A percentile compares a stretch with the other conserved stretches of the same genome.
Conservation (phyloP, 2,113 vertebrate species). For the Pseudopipra pipra region DNA sequence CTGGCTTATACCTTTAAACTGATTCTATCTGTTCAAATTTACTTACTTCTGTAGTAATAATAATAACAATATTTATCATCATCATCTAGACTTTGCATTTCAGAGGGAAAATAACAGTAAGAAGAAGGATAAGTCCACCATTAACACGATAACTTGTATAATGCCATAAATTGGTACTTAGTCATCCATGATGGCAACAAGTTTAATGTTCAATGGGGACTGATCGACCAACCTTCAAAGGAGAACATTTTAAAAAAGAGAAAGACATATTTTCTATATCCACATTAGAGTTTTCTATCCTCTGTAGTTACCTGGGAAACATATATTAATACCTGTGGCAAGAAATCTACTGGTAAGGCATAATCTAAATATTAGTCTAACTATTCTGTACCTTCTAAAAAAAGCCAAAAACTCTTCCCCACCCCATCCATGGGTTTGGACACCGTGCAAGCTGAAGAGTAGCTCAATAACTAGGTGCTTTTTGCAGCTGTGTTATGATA, state of each 20-base stretch:
- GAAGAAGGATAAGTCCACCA: not conserved
- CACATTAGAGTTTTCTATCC: not conserved
- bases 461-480: not conserved
- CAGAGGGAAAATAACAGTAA: not conserved
- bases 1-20: not conserved
- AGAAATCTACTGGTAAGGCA: not conserved
- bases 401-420: not conserved
- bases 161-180: not conserved
- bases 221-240: not conserved
- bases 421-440: not conserved
- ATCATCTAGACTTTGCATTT: not conserved
- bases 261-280: not conserved
- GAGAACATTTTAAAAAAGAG: not conserved
- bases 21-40: not conserved
- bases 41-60: not conserved
- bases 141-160: not conserved
- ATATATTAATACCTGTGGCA: not conserved
- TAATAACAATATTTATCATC: not conserved
- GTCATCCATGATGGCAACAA: not conserved
- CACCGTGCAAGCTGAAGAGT: not conserved
- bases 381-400: not conserved
- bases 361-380: not conserved
- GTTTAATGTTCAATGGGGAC: not conserved
- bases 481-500: not conserved
- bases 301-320: not conserved